Conservation (phyloP, 2,797 vertebrate genomes). For the Taeniopygia guttata region DNA sequence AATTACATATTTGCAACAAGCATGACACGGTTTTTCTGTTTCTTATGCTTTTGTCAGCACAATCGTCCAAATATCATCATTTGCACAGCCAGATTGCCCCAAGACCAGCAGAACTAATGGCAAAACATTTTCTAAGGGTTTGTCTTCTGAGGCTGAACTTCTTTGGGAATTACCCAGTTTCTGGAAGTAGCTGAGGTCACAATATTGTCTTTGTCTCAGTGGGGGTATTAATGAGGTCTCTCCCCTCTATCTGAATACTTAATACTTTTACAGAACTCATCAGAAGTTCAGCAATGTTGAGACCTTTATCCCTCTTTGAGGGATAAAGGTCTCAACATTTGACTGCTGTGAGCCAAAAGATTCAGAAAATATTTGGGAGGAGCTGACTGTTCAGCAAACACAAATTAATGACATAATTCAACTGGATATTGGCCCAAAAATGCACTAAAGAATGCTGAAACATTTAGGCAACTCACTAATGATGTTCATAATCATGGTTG, state of each 20-base stretch:
- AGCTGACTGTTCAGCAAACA: background rate
- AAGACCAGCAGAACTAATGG: background rate
- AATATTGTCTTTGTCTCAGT: background rate
- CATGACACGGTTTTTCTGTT: background rate
- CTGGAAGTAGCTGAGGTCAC: background rate
- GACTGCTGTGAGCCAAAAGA: background rate
- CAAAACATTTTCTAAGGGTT: background rate
- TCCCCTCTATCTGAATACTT: background rate
- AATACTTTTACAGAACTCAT: background rate
- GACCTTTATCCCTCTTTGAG: background rate
- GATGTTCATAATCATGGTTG: background rate
- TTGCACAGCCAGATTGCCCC: background rate
- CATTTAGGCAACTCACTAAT: background rate
- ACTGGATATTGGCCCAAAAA: background rate
- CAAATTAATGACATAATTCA: background rate
- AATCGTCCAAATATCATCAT: background rate
- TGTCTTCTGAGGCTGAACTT: background rate
- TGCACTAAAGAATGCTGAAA: background rate
- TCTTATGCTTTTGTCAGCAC: background rate
- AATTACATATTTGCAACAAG: background rate
- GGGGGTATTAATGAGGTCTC: background rate
- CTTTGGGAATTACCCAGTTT: background rate
- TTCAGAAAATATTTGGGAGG: slow-evolving; percentile 19
- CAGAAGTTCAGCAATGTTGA: background rate
- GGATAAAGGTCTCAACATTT: too few species aligned